Percentiles rank a stretch among this genome's conserved stretches.
These are phyloP conservation scores for Folsomia candida DNA, from an alignment of 2,888 invertebrate genomes.

Conservation along the genomic window DNA sequence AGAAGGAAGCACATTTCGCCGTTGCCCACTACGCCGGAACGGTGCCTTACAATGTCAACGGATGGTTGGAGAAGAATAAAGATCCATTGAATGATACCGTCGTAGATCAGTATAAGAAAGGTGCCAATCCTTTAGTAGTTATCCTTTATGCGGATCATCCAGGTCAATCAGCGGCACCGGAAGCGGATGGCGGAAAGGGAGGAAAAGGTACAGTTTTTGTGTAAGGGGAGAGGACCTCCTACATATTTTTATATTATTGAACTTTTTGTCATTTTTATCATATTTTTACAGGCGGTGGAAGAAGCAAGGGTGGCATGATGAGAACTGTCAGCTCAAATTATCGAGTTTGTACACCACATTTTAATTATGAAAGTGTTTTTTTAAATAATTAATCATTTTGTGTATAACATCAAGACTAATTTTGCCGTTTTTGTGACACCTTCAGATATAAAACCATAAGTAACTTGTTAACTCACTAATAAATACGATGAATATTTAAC, in stretches of 20 bases:
- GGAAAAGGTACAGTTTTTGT: too few relatives aligned
- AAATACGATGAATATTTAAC: too few relatives aligned
- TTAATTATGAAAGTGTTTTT: not conserved
- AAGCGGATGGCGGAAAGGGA: constrained; percentile 43
- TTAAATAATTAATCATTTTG: constrained; percentile 17
- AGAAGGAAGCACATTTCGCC: constrained; percentile 20
- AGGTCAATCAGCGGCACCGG: constrained; percentile 18
- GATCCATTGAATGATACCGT: constrained; percentile 62
- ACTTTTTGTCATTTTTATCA: too few relatives aligned
- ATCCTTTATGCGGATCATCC: constrained; percentile 54
- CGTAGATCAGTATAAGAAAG: constrained; percentile 56
- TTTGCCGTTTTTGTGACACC: too few relatives aligned
- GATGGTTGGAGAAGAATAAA: constrained; percentile 61
- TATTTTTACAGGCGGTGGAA: too few relatives aligned
- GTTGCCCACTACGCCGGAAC: constrained; percentile 25
- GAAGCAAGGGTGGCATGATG: not conserved
- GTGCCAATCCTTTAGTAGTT: constrained; percentile 53
- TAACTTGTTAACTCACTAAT: too few relatives aligned
- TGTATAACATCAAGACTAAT: constrained; percentile 47
- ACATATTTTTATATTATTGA: not conserved
- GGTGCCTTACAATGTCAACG: constrained; percentile 27
- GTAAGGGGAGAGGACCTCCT: too few relatives aligned
- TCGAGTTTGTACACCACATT: too few relatives aligned
- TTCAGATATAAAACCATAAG: too few relatives aligned
- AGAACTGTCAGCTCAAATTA: not conserved